phyloP scores from a whole-genome alignment of 2,797 vertebrate genomes.

The Gobionotothen gibberifrons region DNA sequence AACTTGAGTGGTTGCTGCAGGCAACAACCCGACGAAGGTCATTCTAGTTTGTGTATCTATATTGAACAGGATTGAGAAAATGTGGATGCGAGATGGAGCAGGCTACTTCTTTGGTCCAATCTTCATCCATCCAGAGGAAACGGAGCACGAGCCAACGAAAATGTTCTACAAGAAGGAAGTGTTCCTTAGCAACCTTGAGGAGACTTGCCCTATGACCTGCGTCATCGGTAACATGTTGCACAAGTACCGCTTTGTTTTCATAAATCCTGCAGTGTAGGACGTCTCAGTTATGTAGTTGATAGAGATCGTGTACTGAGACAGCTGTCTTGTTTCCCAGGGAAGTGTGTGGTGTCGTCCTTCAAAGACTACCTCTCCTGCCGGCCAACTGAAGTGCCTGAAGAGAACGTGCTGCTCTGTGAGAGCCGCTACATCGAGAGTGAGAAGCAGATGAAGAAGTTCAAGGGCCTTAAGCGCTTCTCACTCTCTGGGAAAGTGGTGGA shows the following conservation, averaged over 20 bases:
- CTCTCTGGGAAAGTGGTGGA: slow-evolving; percentile 97
- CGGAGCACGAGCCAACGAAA: slow-evolving; percentile 97
- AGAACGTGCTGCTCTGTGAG: slow-evolving; percentile 94
- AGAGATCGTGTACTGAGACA: background rate
- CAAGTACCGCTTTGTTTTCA: background rate
- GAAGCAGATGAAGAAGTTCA: slow-evolving; percentile 99
- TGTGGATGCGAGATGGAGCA: slow-evolving; percentile 96
- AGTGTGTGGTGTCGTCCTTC: slow-evolving; percentile 94
- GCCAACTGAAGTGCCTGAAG: slow-evolving; percentile 89
- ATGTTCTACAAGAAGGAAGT: slow-evolving; percentile 99
- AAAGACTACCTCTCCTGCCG: slow-evolving; percentile 98
- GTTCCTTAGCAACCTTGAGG: slow-evolving; percentile 97
- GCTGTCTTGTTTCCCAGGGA: slow-evolving; percentile 83
- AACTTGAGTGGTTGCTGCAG: too few species aligned
- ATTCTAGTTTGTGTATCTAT: too few species aligned
- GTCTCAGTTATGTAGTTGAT: background rate
- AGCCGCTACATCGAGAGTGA: slow-evolving; percentile 98
- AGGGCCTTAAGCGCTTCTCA: slow-evolving; percentile 97
- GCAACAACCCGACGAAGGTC: too few species aligned
- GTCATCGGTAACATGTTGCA: slow-evolving; percentile 87
- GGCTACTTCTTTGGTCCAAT: slow-evolving; percentile 98
- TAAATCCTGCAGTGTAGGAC: background rate
- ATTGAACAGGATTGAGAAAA: slow-evolving; percentile 92
- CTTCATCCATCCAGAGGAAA: slow-evolving; percentile 98
- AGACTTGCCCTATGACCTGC: slow-evolving; percentile 96